phyloP scores from a whole-genome alignment of 2,113 vertebrate species.

The Falcunculus frontatus region DNA sequence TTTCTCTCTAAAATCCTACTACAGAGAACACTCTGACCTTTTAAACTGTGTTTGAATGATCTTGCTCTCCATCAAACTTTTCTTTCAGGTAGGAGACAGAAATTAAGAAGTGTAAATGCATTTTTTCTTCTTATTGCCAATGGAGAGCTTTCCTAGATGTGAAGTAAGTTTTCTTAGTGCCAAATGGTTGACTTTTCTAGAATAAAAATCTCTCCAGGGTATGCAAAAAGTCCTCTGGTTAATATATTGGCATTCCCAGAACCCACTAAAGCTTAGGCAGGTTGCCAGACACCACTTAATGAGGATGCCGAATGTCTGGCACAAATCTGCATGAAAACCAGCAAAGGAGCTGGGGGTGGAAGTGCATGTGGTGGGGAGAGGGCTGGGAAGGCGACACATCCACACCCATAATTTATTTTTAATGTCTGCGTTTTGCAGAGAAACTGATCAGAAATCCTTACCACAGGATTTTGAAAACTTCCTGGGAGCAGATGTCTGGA shows the following conservation, averaged over 20 bases:
- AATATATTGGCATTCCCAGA: constrained; percentile 81
- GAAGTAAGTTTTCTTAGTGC: constrained; percentile 61
- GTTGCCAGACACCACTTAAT: constrained; percentile 78
- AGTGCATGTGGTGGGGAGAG: neutral
- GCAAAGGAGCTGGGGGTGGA: constrained; percentile 49
- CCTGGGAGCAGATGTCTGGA: neutral
- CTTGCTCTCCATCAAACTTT: constrained; percentile 35
- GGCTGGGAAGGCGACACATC: constrained; percentile 1
- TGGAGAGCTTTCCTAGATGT: constrained; percentile 55
- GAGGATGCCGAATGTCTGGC: constrained; percentile 74
- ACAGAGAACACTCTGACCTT: constrained; percentile 32
- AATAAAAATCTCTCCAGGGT: constrained; percentile 71
- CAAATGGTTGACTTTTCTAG: constrained; percentile 77
- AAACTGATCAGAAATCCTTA: neutral
- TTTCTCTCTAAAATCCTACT: constrained; percentile 49
- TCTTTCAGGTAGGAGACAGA: constrained; percentile 54
- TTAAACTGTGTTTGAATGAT: constrained; percentile 31
- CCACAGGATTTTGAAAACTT: neutral
- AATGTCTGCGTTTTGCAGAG: constrained; percentile 46
- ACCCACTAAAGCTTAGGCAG: constrained; percentile 73
- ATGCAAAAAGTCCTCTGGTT: constrained; percentile 73
- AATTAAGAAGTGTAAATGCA: constrained; percentile 58
- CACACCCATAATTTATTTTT: constrained; percentile 68
- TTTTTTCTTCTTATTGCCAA: constrained; percentile 63
- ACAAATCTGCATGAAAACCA: constrained; percentile 63